phyloP scores from a whole-genome alignment of 2,797 vertebrate genomes.

The Scolopax rusticola region DNA sequence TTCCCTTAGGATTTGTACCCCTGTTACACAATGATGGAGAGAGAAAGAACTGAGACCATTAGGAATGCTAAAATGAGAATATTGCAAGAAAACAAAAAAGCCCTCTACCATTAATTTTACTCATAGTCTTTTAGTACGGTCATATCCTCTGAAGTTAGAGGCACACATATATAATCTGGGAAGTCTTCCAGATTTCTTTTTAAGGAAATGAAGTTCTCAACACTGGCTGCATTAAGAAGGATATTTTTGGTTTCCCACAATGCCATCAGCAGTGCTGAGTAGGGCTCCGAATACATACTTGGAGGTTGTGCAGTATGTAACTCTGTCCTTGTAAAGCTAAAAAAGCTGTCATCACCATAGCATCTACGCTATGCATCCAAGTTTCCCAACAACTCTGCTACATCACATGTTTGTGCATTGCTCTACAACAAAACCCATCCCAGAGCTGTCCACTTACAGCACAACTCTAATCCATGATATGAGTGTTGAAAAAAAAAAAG shows the following conservation, averaged over 20 bases:
- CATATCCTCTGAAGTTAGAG: background rate
- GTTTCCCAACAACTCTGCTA: background rate
- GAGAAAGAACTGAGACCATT: background rate
- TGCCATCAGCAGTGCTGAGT: background rate
- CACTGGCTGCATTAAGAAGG: background rate
- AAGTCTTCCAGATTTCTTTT: conserved; percentile 37
- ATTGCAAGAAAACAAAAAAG: background rate
- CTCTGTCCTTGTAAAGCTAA: background rate
- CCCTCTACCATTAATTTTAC: background rate
- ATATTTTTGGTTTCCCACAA: conserved; percentile 20
- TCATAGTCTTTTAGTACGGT: background rate
- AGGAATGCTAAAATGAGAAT: background rate
- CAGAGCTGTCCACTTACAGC: background rate
- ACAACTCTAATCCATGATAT: background rate
- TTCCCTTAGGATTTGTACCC: background rate
- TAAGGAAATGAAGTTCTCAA: conserved; percentile 26
- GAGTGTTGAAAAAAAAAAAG: background rate
- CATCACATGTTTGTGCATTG: background rate
- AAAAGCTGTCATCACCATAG: conserved; percentile 1
- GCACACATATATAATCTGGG: background rate
- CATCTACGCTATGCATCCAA: background rate
- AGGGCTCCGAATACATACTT: background rate
- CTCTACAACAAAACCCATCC: background rate
- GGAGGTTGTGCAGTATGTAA: background rate
- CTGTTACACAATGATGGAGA: fast-evolving